phyloP scores from a whole-genome alignment of 2,888 invertebrate species.

The Miltochrista miniata region DNA sequence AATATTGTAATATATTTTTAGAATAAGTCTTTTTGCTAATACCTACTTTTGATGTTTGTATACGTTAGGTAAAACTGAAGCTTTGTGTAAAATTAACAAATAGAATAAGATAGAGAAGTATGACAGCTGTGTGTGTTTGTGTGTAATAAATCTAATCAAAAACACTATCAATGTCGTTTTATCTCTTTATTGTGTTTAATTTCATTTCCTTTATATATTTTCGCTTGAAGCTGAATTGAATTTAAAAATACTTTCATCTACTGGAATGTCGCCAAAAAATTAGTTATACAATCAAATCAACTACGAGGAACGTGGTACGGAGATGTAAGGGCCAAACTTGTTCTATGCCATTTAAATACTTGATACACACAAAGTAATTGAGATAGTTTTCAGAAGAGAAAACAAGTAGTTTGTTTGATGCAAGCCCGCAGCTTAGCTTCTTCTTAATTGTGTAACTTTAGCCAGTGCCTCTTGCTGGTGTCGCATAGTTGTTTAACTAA shows the following conservation, averaged over 20 bases:
- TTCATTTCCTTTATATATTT: slow-evolving; percentile 29
- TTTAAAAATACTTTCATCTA: slow-evolving; percentile 32
- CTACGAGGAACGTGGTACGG: slow-evolving; percentile 30
- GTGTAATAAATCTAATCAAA: slow-evolving; percentile 62
- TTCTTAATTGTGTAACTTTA: slow-evolving; percentile 81
- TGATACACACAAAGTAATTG: slow-evolving; percentile 70
- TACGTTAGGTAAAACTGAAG: slow-evolving; percentile 82
- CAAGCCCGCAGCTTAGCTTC: slow-evolving; percentile 73
- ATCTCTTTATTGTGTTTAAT: slow-evolving; percentile 3
- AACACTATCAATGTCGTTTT: slow-evolving; percentile 14
- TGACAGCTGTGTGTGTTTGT: slow-evolving; percentile 65
- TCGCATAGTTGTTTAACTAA: slow-evolving; percentile 67
- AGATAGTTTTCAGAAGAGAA: slow-evolving; percentile 77
- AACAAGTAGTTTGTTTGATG: slow-evolving; percentile 74
- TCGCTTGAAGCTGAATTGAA: background rate
- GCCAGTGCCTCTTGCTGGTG: slow-evolving; percentile 61
- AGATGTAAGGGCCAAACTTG: slow-evolving; percentile 54
- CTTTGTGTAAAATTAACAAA: slow-evolving; percentile 83
- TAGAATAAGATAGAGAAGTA: slow-evolving; percentile 74
- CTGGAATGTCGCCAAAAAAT: slow-evolving; percentile 69
- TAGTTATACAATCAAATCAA: slow-evolving; percentile 50
- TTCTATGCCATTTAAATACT: slow-evolving; percentile 48
- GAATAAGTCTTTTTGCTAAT: slow-evolving; percentile 36
- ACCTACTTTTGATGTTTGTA: slow-evolving; percentile 30
- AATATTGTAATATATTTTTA: slow-evolving; percentile 39